phyloP scores from a whole-genome alignment of 2,797 vertebrate species.

The Spinus pinus region DNA sequence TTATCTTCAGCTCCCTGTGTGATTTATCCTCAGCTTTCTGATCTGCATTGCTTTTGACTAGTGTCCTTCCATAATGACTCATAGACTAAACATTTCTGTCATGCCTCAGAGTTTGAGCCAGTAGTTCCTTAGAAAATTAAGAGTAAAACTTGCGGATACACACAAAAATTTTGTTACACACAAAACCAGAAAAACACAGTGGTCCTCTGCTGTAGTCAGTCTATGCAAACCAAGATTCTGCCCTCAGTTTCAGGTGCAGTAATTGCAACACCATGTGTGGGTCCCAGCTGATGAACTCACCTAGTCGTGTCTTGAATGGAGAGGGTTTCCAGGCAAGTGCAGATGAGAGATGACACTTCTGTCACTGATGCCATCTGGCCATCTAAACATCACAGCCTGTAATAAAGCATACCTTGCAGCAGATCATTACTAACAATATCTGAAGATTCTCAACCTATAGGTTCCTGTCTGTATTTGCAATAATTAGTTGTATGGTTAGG shows the following conservation, averaged over 20 bases:
- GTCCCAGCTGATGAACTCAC: background rate
- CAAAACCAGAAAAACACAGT: background rate
- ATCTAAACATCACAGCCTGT: background rate
- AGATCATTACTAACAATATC: background rate
- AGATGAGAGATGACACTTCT: background rate
- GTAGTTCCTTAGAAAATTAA: background rate
- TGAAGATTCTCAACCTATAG: background rate
- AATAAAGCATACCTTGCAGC: background rate
- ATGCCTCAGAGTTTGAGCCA: background rate
- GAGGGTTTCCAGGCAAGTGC: background rate
- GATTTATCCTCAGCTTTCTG: slow-evolving; percentile 6
- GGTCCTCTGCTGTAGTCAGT: background rate
- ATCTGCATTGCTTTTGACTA: background rate
- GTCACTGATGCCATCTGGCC: background rate
- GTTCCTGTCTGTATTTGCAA: background rate
- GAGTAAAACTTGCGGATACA: background rate
- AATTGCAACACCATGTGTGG: background rate
- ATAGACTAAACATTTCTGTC: background rate
- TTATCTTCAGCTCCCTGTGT: background rate
- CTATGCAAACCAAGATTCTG: background rate
- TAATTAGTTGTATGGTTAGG: background rate
- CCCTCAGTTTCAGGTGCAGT: background rate
- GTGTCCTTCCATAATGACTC: background rate
- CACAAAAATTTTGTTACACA: background rate
- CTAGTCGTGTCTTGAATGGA: background rate